Evolutionary conservation across 2,888 invertebrate genomes (phyloP).

Genomic region (Leptopilina myrica): DNA sequence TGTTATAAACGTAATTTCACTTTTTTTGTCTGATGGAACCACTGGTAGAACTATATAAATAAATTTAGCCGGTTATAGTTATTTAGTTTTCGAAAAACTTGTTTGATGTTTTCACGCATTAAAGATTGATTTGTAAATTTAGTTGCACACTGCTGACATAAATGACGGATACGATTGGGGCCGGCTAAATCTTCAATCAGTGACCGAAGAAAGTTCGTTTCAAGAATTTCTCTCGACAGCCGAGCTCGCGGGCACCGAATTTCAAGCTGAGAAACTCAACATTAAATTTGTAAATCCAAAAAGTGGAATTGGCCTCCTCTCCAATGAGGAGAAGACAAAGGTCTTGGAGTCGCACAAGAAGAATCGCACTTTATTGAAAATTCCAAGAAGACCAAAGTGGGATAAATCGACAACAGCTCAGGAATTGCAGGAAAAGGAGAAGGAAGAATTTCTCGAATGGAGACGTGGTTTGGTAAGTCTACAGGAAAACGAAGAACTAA

Average conservation of each 20-base stretch:
- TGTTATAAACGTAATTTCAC: too few species aligned
- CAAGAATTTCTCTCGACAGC: constrained; percentile 98
- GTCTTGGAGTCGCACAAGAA: constrained; percentile 79
- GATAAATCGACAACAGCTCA: constrained; percentile 85
- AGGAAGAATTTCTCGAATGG: constrained; percentile 93
- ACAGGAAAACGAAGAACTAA: constrained; percentile 87
- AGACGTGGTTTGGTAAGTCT: constrained; percentile 87
- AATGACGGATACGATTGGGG: constrained; percentile 96
- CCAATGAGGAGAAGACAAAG: constrained; percentile 79
- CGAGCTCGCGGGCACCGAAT: constrained; percentile 95
- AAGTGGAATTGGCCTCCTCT: constrained; percentile 80
- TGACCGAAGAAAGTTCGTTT: constrained; percentile 96
- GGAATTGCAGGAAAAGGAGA: constrained; percentile 88
- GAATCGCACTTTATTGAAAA: constrained; percentile 82
- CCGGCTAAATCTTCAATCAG: constrained; percentile 91
- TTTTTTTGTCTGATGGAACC: too few species aligned
- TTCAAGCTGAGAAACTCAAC: constrained; percentile 93
- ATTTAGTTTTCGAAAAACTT: too few species aligned
- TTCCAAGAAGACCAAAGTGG: constrained; percentile 94
- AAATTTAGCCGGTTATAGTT: too few species aligned
- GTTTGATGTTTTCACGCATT: too few species aligned
- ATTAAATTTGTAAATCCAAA: constrained; percentile 85
- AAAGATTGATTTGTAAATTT: not conserved
- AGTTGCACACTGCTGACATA: constrained; percentile 91
- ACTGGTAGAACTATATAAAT: too few species aligned